Evolutionary conservation across 2,113 vertebrate genomes (phyloP).

Genomic region (Gadus chalcogrammus): DNA sequence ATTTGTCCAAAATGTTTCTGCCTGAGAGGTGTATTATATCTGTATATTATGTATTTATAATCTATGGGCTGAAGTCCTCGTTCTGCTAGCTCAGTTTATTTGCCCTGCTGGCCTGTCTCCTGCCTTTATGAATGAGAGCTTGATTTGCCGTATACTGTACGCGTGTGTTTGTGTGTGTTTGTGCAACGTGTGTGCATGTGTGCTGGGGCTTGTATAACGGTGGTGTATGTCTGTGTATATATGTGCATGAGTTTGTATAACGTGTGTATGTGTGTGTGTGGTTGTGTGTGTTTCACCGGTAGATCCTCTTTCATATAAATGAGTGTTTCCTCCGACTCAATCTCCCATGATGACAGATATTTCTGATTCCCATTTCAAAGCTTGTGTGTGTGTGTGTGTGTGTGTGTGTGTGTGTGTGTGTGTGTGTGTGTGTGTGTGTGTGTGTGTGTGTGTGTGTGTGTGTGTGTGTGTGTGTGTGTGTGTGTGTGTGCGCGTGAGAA

Average conservation of each 20-base stretch:
- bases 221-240: conserved; percentile 22
- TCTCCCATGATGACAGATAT: conserved; percentile 43
- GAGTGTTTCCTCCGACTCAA: conserved; percentile 51
- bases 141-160: conserved; percentile 29
- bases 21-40: neutral
- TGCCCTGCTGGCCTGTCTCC: conserved; percentile 51
- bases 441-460: neutral
- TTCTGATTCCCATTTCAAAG: neutral
- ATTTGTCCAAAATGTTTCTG: neutral
- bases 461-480: neutral
- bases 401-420: neutral
- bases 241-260: conserved; percentile 34
- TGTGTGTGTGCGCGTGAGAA: neutral
- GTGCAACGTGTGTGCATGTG: conserved; percentile 8
- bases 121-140: conserved; percentile 51
- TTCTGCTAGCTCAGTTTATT: conserved; percentile 55
- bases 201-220: conserved; percentile 14
- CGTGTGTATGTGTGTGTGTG: conserved; percentile 40
- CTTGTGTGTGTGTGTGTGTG: neutral
- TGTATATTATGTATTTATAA: conserved; percentile 5
- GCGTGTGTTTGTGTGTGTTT: conserved; percentile 1
- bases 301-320: conserved; percentile 65
- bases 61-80: conserved; percentile 1
- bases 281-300: conserved; percentile 32
- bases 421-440: neutral